Base-by-base conservation (phyloP, 1,140 invertebrate genomes). In the Laupala kohalensis region DNA sequence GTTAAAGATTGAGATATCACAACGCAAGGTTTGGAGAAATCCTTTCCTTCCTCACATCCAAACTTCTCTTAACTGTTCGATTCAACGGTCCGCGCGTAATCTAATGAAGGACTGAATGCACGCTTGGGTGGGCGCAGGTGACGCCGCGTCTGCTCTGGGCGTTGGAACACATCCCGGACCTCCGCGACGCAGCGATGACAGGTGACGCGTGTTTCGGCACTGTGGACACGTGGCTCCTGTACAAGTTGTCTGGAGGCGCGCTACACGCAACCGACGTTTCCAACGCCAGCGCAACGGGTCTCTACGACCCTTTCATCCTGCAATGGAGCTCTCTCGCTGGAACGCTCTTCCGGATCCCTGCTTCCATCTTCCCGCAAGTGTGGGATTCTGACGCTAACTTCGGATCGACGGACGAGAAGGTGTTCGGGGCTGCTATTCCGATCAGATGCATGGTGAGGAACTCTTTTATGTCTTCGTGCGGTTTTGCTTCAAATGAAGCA, bases 201-300 rank as follows among this genome's bases (percentile, higher is more conserved):
- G 85, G 89, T 25, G 84, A 89, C 73, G 88, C 89, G 1, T 83
- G 91, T 75, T 93, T 96, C 79, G 96, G 95, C n/a, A 93, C 94
- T 27, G 82, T 98, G 19, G 96, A 98, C 77, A 94, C 93, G 3
- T 99, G 94, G 93, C 83, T 98, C 30, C 78, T 98, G 28, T 91
- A 95, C 80, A 92, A 90, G 83, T 80, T 93, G 25, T 89, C 88
- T 25, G 86, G 84, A 69, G 84, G 85, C 1, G 81, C 82, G 76
- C 76, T 86, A 24, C 91, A 95, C 79, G 87, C 93, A 30, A 93
- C 91, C 4, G 96, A 99, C 80, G 87, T 90, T 13, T 94, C 93
- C 0, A 93, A 88, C 77, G 94, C 94, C 0, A 93, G 93, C 66
- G 90, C 92, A 0, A 96, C 96, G 0, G 96, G 94, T 6, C 84